Base-by-base conservation (phyloP, 2,797 vertebrate genomes). In the Hybognathus amarus region DNA sequence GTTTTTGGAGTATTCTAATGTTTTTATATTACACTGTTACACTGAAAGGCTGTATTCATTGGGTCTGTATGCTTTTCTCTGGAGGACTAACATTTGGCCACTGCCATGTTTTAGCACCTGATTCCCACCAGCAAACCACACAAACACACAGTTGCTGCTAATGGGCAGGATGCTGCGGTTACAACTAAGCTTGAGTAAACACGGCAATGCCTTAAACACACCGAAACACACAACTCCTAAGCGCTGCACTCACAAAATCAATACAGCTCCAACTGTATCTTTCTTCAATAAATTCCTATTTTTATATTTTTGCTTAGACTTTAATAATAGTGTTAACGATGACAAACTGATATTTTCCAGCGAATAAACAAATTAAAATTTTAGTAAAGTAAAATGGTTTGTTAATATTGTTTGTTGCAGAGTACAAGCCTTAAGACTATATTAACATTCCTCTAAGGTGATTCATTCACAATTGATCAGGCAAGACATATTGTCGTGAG, bases 191-290 rank as follows among this genome's bases (percentile, higher is more conserved):
- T 82, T 56, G 18, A 78, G 85, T 79, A 85, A 89, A 89, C 83
- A 89, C 42, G 47, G 40, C 71, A 69, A 50, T 42, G 76, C 83
- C 78, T 68, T 56, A 84, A 87, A 59, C 64, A 70, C 54, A 68
- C 63, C n/a, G 22, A 83, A 36, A 50, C 36, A 79, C 69, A 84
- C 81, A 87, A 42, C 36, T 52, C 68, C 59, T 75, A 56, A 70
- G 27, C 66, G 24, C 20, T 5, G 33, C 27, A 85, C 63, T 68
- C 36, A 63, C 27, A 90, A 93, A 92, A 87, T 95, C 95, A 30
- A 63, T 91, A 91, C 15, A 91, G 89, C 95, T 63, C 27, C 40
- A 10, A 66, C 36, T 52, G 30, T 42, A 10, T 61, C 36, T 38
- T 75, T 71, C 24, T 54, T 54, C 2, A 7, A 12, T 27, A 59